Evolutionary conservation across 1,140 invertebrate species (phyloP), one percentile per base, ranked within the genome.

Genomic region (Reticulitermes speratus): DNA sequence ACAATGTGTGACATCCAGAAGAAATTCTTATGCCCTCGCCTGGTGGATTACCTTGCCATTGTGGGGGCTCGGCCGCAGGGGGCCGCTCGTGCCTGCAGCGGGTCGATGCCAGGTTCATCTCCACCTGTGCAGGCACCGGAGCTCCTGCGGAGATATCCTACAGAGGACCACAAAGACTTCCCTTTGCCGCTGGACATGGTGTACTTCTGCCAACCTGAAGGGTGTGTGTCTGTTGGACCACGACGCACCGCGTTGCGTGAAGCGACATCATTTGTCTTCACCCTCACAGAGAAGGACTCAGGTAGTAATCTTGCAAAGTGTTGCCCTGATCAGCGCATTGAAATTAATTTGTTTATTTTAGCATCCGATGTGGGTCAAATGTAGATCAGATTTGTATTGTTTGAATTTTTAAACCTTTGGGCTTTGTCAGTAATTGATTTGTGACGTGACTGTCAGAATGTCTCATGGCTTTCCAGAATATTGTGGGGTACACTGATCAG

Each of bases 131-230:
- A 97, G 95, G 93, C 96, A 30, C 97, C 97, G 55, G 97, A 98
- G 91, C 92, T 98, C 30, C 91, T 99, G n/a, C 94, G 98, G 55
- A 94, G 98, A n/a, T 99, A 99, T 92, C 99, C 99, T 0, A 93
- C 97, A 14, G 97, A 98, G 87, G 98, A 99, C 91, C 99, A 99
- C 91, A 96, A 96, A 90, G 99, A 99, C 91, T 99, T 99, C 92
- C 96, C 97, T 1, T 92, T 99, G 87, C 98, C 99, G 2, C 92
- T 98, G 89, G 99, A 99, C 92, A 98, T 99, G 94, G 98, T 99
- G 14, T 99, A 98, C 90, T 99, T 99, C 92, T 99, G 99, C 90
- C 99, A 99, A 91, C 99, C 99, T 0, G 99, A 99, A 92, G 99
- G 99, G 84, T 99, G 98, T 90, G 94, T 97, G 86, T 98, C 95